Evolutionary conservation across 2,888 invertebrate genomes (phyloP), one percentile per base, ranked within the genome.

Genomic region (Eupeodes latifasciatus): DNA sequence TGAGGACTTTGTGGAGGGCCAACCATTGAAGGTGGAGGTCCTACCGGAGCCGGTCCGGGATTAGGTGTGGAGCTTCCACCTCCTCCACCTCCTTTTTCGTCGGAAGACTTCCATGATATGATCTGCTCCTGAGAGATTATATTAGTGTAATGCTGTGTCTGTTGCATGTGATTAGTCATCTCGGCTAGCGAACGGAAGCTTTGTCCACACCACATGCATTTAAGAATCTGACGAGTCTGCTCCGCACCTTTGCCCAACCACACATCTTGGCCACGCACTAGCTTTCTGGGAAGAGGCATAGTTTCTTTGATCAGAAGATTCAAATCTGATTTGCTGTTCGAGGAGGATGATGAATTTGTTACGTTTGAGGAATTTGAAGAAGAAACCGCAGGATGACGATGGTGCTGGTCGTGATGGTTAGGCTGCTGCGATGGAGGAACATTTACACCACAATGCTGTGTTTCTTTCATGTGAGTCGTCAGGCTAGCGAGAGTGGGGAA

Each of bases 191-290:
- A 98, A 80, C 98, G 96, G 95, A 99, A 99, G 91, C 98, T 99
- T 93, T 99, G 99, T 0, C 99, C 98, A 91, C 99, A 99, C 98
- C 99, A 99, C 98, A 99, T 99, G 93, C 99, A 99, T 94, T 99
- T 98, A 67, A 99, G 95, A 90, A 99, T 99, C 94, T 99, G 98
- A 79, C 98, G 95, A 14, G 99, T 99, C 94, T 99, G 99, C 92
- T 99, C 99, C 2, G 99, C 98, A 0, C 98, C 98, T 93, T 99
- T 98, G 36, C 99, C 99, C 90, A 99, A 94, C 99, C 99, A 99
- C 51, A 99, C 99, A 92, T 99, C 99, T 94, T 99, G 99, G 1
- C 99, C 99, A 34, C 99, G 96, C 1, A 99, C 99, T 90, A 99
- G 95, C 93, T 99, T 99, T 90, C 98, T 95, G 47, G 99, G 99